Percentiles rank a stretch among this genome's conserved stretches.
Conservation (phyloP, 2,113 vertebrate genomes). For the Micronycteris hirsuta region DNA sequence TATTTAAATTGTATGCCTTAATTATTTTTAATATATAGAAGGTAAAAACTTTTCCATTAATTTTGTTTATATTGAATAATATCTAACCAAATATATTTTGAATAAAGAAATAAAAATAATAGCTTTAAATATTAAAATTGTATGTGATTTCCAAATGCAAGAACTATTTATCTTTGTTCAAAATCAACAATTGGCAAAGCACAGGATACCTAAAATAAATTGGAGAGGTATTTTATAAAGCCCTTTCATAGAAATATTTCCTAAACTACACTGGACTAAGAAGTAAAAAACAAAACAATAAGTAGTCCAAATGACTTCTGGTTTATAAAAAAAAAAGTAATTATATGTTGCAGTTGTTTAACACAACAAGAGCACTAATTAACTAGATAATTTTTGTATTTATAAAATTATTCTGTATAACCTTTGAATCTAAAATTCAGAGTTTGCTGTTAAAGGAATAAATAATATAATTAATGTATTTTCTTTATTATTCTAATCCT, state of each 20-base stretch:
- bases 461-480: conserved; percentile 9
- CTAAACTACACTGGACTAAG: not conserved
- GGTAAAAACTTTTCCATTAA: not conserved
- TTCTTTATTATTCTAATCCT: not conserved
- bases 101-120: not conserved
- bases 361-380: not conserved
- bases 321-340: not conserved
- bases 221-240: not conserved
- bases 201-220: not conserved
- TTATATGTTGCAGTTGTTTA: not conserved
- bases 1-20: not conserved
- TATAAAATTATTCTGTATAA: conserved; percentile 7
- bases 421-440: not conserved
- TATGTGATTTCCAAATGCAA: not conserved
- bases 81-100: not conserved
- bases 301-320: not conserved
- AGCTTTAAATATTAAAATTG: not conserved
- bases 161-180: not conserved
- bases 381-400: not conserved
- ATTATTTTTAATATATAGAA: not conserved
- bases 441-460: not conserved
- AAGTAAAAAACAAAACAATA: not conserved
- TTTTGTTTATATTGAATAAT: not conserved
- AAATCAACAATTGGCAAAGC: not conserved
- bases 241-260: not conserved